Evolutionary conservation across 1,140 invertebrate genomes (phyloP).

Genomic region (Drosophila kepulauana): DNA sequence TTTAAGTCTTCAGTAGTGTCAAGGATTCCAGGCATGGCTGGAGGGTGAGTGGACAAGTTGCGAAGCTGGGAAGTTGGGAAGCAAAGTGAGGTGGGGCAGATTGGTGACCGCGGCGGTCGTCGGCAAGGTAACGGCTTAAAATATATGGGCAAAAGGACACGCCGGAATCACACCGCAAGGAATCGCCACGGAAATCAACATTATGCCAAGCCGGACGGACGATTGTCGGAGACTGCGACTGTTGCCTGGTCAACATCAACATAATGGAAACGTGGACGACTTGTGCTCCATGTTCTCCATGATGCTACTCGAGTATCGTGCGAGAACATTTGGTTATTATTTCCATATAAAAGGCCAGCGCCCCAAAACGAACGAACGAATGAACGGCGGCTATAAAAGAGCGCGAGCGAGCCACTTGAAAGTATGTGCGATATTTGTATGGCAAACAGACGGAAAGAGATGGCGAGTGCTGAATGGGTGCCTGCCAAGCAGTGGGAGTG

Average conservation of each 20-base stretch:
- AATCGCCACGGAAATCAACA: slow-evolving; percentile 80
- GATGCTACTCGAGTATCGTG: slow-evolving; percentile 22
- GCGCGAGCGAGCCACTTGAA: slow-evolving; percentile 70
- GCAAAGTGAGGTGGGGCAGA: slow-evolving; percentile 40
- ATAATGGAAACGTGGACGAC: slow-evolving; percentile 55
- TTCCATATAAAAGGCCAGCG: slow-evolving; percentile 70
- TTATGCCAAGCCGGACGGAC: slow-evolving; percentile 65
- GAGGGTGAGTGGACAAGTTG: neutral
- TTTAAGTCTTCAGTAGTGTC: neutral
- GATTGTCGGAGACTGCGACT: slow-evolving; percentile 36
- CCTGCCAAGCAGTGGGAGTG: slow-evolving; percentile 7
- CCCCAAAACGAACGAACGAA: slow-evolving; percentile 19
- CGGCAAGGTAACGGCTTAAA: slow-evolving; percentile 77
- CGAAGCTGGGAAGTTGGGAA: neutral
- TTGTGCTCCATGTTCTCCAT: slow-evolving; percentile 17
- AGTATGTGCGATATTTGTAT: slow-evolving; percentile 31
- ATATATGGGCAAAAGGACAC: slow-evolving; percentile 81
- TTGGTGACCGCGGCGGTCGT: slow-evolving; percentile 67
- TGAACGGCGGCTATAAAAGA: slow-evolving; percentile 48
- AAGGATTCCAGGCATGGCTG: neutral
- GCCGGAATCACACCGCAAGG: slow-evolving; percentile 81
- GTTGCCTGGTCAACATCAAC: slow-evolving; percentile 71
- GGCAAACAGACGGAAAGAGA: too few relatives aligned
- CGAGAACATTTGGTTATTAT: slow-evolving; percentile 78
- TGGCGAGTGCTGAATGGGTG: slow-evolving; percentile 25